Evolutionary conservation across 1,140 invertebrate species (phyloP), one percentile per base, ranked within the genome.

Genomic region (Asbolus verrucosus): DNA sequence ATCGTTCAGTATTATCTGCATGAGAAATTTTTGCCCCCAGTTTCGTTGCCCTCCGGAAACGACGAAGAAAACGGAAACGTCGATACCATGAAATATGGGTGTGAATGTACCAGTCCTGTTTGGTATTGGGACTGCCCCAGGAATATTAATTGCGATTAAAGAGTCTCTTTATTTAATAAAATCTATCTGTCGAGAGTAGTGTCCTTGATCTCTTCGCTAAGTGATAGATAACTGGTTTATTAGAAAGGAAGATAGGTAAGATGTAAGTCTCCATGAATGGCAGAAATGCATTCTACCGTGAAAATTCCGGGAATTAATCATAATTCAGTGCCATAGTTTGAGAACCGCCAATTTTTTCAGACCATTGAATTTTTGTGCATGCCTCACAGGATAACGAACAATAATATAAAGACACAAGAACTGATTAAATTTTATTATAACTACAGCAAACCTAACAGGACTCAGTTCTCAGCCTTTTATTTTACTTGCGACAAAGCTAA

Each of bases 41-140:
- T 13, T 54, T 27, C 46, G 46, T 54, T 54, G 46, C 46, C 46
- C 46, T 27, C 46, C 46, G 46, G 46, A 54, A 54, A 54, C 46
- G 46, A 9, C 46, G 27, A 54, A 54, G 46, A 54, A 54, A 54
- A 27, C 46, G 46, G 46, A 54, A 54, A 54, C 13, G 46, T 54
- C 46, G 46, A 54, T 54, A 54, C 46, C 24, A 54, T 54, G 46
- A 54, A 54, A 54, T 54, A 54, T 13, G 27, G 46, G 27, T 54
- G 27, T 9, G 21, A 54, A 27, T 21, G 21, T 24, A 27, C 21
- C 14, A 14, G 24, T 54, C 46, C 19, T 54, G 27, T 54, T 54
- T 54, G 21, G 46, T 21, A 27, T 11, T 16, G 19, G 46, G 24
- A 54, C 46, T 27, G 46, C 46, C 46, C 21, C 19, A 11, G 46